Base-by-base conservation (phyloP, 1,140 invertebrate species). In the Frieseomelitta varia region DNA sequence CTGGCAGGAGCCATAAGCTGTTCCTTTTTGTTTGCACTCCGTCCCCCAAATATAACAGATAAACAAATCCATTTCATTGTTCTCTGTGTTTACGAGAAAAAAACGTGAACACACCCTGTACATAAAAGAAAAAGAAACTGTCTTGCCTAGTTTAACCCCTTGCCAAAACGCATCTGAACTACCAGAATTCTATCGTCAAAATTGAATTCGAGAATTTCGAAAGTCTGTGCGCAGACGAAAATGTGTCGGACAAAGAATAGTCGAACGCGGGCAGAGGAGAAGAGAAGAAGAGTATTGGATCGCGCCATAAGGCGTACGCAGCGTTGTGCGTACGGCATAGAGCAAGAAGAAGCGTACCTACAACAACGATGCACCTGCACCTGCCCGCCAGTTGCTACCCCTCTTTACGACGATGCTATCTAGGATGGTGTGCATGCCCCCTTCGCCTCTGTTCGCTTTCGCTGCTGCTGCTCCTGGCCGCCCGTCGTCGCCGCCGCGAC, bases 401-500 rank as follows among this genome's bases (percentile, higher is more conserved):
- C 92, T 91, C 90, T 88, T 89, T 85, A 91, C 85, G 91, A 93
- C 90, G 93, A 94, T 94, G 91, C 91, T 94, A 94, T 93, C 93
- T 92, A 93, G 91, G 91, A 92, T 92, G 87, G 87, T 89, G 76
- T 90, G 85, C 85, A 88, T 89, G 90, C 91, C 90, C 91, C 90
- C 87, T 79, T 88, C 87, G 76, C 72, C 77, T 75, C 21, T 81
- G 78, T 75, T 90, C 83, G 84, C 88, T 82, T 84, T 88, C 81
- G 88, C 82, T 90, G 72, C 80, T 79, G 55, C 83, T 82, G 72
- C 76, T 81, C 55, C 83, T 82, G 79, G 30, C 74, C 79, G 85
- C 65, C 51, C 51, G 27, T 53, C 51, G 27, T 73, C 82, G 83
- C 83, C 79, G 55, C 85, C 80, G 81, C 91, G 92, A 93, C 93